Base-by-base conservation (phyloP, 2,113 vertebrate genomes). In the Isurus oxyrinchus region DNA sequence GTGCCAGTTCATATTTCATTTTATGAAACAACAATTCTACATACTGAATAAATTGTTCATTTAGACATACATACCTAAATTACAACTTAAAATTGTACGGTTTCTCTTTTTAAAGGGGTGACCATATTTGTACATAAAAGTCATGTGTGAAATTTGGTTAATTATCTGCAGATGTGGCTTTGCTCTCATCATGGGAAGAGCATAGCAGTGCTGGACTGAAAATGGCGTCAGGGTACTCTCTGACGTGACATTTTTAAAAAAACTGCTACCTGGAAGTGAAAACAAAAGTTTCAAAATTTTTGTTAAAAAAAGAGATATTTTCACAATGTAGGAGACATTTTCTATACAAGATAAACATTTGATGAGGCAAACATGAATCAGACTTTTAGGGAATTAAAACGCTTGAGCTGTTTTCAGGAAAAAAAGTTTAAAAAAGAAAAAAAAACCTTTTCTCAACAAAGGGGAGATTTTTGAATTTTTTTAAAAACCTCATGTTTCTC, bases 401-500 rank as follows among this genome's bases (percentile, higher is more conserved):
- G 44, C 67, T 95, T 69, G 94, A 95, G 55, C 66, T 95, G 94
- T 95, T 95, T 95, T 95, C 94, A 95, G 69, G 94, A 95, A 95
- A 95, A 95, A 53, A 94, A 44, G 5, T 66, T 8, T 61, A 66
- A 95, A 55, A 84, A 96, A 96, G 40, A 86, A 67, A 96, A 96
- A 98, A 98, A 98, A 98, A 97, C 97, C 19, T 97, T 97, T 96
- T 98, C 98, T 98, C 98, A 98, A 98, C 67, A 97, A 97, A 98
- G 98, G 98, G 98, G 98, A 98, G 98, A 98, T 97, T 97, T 97
- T 95, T 97, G 97, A 95, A 98, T 98, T 98, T 98, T 98, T 97
- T 98, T 98, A 97, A 98, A 79, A 96, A 98, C 96, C 97, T 98
- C 97, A 97, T 98, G 98, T 97, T 97, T 98, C 98, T 99, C 98